These are phyloP conservation scores for Campoplex nolae DNA, from an alignment of 2,888 invertebrate genomes.

Conservation along the genomic window DNA sequence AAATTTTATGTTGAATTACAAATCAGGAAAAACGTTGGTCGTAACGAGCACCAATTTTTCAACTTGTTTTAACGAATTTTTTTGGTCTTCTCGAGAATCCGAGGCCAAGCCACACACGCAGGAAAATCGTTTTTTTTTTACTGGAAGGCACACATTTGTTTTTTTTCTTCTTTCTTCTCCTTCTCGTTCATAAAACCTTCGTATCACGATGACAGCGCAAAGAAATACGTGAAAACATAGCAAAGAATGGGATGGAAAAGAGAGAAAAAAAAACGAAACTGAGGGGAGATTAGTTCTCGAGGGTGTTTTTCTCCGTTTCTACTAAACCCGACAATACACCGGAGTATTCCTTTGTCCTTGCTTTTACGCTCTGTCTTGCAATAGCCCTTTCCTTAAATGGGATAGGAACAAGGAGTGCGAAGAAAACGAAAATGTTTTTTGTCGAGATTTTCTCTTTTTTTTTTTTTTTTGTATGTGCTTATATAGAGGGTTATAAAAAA, in stretches of 20 bases:
- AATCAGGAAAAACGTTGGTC: background rate
- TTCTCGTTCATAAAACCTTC: constrained; percentile 10
- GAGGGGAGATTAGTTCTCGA: constrained; percentile 61
- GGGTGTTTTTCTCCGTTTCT: constrained; percentile 58
- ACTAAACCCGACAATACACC: constrained; percentile 55
- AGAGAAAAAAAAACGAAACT: background rate
- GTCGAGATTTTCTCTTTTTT: background rate
- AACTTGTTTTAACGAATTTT: background rate
- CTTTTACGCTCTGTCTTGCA: constrained; percentile 46
- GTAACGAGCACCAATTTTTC: constrained; percentile 7
- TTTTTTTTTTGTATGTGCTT: background rate
- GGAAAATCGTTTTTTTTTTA: constrained; percentile 42
- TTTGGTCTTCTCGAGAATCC: background rate
- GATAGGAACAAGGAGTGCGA: constrained; percentile 19
- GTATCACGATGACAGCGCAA: constrained; percentile 32
- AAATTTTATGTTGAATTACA: background rate
- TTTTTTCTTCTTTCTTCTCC: constrained; percentile 25
- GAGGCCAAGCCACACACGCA: constrained; percentile 14
- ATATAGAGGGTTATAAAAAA: constrained; percentile 7
- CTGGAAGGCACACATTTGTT: constrained; percentile 37
- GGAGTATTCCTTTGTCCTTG: constrained; percentile 57
- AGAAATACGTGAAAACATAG: constrained; percentile 49
- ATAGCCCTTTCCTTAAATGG: constrained; percentile 52
- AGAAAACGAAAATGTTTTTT: constrained; percentile 35
- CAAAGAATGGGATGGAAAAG: background rate